Evolutionary conservation across 2,113 vertebrate genomes (phyloP), one percentile per base, ranked within the genome.

Genomic region (Microtus richardsoni): DNA sequence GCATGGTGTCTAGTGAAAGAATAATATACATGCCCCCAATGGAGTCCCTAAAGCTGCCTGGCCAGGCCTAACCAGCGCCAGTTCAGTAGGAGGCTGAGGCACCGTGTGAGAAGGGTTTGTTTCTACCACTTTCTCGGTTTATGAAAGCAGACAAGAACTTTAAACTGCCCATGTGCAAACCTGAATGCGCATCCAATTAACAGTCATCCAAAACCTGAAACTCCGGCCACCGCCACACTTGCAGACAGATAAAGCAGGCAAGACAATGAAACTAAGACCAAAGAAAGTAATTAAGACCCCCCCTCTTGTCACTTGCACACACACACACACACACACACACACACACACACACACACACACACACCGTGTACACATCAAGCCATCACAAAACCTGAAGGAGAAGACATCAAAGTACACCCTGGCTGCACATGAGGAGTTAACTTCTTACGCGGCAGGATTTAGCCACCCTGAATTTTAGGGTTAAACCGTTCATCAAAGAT

Each of bases 401-500:
- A 89, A 49, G 36, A 24, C 58, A 52, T 33, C 16, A 79, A 17
- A 58, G 47, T 75, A 97, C 22, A 91, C 12, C 83, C 70, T 89
- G 91, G 70, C 28, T 95, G 96, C 73, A 91, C 96, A 22, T 36
- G 89, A 95, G 70, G 89, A 98, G 89, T 97, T 97, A 96, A 89
- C 79, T 94, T 98, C 98, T 94, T 96, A 94, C 91, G 92, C 82
- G 82, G 90, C 10, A 96, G 97, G 96, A 94, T 97, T 96, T 97
- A 97, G 93, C 91, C 86, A 96, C 95, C 84, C 94, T 96, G 86
- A 97, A 98, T 88, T 98, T 98, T 96, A 98, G 97, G 91, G 96
- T 98, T 98, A 99, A 98, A 97, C 91, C 97, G 97, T 98, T 98
- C 97, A 97, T 97, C 94, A 98, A 98, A 98, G 95, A 98, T 96